Evolutionary conservation across 2,113 vertebrate genomes (phyloP).

Genomic region (Mobula birostris): DNA sequence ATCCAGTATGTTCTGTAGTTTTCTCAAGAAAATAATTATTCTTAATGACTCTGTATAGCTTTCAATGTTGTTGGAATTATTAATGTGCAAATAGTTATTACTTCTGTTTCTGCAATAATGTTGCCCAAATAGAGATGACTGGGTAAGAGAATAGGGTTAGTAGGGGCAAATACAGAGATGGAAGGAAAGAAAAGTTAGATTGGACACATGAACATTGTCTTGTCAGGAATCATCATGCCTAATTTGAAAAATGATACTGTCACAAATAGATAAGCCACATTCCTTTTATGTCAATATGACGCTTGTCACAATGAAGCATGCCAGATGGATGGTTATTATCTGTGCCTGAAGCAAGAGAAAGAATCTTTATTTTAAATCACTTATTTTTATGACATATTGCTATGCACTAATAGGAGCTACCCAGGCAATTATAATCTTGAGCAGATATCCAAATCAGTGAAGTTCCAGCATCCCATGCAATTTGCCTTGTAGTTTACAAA

Average conservation of each 20-base stretch:
- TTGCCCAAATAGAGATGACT: not conserved
- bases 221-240: not conserved
- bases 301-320: not conserved
- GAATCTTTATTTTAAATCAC: not conserved
- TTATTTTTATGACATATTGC: not conserved
- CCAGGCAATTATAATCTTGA: not conserved
- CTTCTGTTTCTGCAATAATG: not conserved
- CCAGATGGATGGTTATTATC: constrained; percentile 18
- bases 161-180: no score
- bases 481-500: not conserved
- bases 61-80: not conserved
- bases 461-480: not conserved
- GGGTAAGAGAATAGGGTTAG: no score
- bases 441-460: not conserved
- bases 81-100: not conserved
- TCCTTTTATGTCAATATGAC: not conserved
- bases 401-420: not conserved
- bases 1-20: no score
- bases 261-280: constrained; percentile 4
- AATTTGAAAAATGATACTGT: constrained; percentile 29
- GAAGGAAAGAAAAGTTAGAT: not conserved
- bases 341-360: constrained; percentile 10
- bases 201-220: not conserved
- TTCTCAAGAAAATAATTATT: not conserved
- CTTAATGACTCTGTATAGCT: not conserved